These are phyloP conservation scores for Carassius auratus DNA, from an alignment of 2,113 vertebrate genomes.

Conservation along the genomic window DNA sequence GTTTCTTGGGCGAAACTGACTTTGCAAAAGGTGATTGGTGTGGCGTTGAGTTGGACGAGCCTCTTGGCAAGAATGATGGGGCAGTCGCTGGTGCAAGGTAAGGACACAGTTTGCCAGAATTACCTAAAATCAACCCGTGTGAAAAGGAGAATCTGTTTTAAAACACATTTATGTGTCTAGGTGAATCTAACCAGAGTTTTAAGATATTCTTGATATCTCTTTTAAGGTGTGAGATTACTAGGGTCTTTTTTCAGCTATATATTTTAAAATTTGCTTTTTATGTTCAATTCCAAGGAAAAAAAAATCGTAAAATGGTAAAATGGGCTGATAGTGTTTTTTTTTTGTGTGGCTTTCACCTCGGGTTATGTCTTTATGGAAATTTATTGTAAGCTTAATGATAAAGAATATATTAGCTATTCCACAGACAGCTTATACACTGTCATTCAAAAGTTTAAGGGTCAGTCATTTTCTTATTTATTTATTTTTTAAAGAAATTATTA, in stretches of 20 bases:
- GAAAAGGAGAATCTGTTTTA: neutral
- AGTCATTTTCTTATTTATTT: too few species aligned
- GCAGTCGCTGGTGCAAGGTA: slow-evolving; percentile 95
- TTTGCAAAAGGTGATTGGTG: slow-evolving; percentile 99
- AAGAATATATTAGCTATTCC: too few species aligned
- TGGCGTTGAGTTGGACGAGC: slow-evolving; percentile 95
- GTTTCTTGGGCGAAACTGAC: slow-evolving; percentile 94
- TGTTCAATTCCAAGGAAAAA: neutral
- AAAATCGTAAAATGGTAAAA: neutral
- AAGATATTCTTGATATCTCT: neutral
- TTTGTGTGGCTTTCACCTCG: neutral
- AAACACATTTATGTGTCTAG: neutral
- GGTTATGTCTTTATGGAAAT: neutral
- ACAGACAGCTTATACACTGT: too few species aligned
- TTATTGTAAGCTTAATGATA: neutral
- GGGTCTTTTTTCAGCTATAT: neutral
- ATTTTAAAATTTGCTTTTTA: neutral
- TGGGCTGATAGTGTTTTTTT: neutral
- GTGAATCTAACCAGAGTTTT: neutral
- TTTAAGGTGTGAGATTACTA: neutral
- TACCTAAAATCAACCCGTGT: neutral
- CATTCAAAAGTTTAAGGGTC: too few species aligned
- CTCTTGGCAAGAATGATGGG: slow-evolving; percentile 97
- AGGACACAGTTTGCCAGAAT: neutral
- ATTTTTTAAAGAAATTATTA: too few species aligned